Conservation (phyloP, 2,888 invertebrate genomes). For the Mesopsocus fuscifrons region DNA sequence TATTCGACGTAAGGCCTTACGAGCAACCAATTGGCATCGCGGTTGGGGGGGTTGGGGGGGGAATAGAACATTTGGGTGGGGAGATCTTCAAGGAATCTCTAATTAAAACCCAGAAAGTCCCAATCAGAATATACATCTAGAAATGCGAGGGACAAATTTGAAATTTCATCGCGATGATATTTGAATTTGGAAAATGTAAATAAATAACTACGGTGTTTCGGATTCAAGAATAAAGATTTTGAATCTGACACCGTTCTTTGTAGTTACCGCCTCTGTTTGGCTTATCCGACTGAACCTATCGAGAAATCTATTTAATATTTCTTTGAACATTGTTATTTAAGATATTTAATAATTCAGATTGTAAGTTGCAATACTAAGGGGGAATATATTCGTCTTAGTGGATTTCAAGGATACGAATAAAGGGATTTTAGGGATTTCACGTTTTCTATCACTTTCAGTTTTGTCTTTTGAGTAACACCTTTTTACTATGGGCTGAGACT, state of each 20-base stretch:
- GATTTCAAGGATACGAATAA: too few relatives aligned
- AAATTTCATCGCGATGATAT: constrained; percentile 8
- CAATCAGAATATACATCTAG: not conserved
- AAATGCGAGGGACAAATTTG: constrained; percentile 3
- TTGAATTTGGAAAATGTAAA: constrained; percentile 10
- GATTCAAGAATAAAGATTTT: constrained; percentile 7
- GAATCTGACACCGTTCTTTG: not conserved
- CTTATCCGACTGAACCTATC: not conserved
- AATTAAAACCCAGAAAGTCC: not conserved
- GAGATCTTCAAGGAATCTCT: not conserved
- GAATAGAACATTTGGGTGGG: too few relatives aligned
- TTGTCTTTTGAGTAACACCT: too few relatives aligned
- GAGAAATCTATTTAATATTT: constrained; percentile 8
- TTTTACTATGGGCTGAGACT: too few relatives aligned
- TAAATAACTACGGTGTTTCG: constrained; percentile 5
- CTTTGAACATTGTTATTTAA: constrained; percentile 10
- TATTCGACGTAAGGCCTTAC: too few relatives aligned
- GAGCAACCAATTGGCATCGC: too few relatives aligned
- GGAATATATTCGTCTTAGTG: too few relatives aligned
- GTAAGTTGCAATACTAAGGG: too few relatives aligned
- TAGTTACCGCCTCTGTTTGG: not conserved
- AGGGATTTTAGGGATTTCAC: too few relatives aligned
- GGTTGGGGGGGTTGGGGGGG: too few relatives aligned
- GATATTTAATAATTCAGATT: constrained; percentile 11
- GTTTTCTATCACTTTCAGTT: too few relatives aligned